These are phyloP conservation scores for Zaprionus lineosus DNA, from an alignment of 2,888 invertebrate species.

Conservation along the genomic window DNA sequence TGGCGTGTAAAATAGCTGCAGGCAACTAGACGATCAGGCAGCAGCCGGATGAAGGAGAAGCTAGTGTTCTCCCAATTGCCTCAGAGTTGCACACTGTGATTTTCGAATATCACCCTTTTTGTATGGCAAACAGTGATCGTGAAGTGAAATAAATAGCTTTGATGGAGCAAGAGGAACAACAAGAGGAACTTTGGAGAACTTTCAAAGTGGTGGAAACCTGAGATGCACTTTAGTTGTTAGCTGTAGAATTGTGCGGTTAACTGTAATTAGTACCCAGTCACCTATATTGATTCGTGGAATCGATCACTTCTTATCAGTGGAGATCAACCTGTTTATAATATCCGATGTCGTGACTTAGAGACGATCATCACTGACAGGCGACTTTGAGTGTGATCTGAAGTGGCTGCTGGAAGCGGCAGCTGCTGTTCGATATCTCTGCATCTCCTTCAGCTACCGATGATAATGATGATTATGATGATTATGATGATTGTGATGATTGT, in stretches of 20 bases:
- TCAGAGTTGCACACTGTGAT: slow-evolving; percentile 30
- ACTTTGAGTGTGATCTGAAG: slow-evolving; percentile 42
- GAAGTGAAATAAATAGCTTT: too few species aligned
- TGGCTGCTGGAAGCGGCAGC: slow-evolving; percentile 18
- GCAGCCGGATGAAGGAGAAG: slow-evolving; percentile 18
- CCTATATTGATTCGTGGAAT: too few species aligned
- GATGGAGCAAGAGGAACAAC: too few species aligned
- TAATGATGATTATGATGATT: slow-evolving; percentile 34
- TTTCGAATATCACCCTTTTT: too few species aligned
- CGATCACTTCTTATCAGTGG: not conserved
- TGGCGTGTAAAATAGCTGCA: slow-evolving; percentile 74
- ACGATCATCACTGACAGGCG: slow-evolving; percentile 25
- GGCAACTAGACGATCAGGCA: slow-evolving; percentile 45
- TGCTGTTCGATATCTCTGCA: slow-evolving; percentile 26
- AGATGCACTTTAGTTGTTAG: too few species aligned
- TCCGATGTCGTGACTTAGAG: not conserved
- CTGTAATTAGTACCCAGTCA: too few species aligned
- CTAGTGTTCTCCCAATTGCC: not conserved
- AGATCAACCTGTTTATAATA: not conserved
- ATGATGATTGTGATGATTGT: too few species aligned
- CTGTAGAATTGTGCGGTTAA: too few species aligned
- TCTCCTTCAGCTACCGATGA: slow-evolving; percentile 11
- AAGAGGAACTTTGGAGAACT: too few species aligned
- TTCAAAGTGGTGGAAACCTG: too few species aligned
- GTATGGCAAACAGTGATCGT: too few species aligned